Evolutionary conservation across 64 coral and sea anemone genomes (phyloP), one percentile per base, ranked within the genome.

Genomic region (Exaiptasia diaphana): DNA sequence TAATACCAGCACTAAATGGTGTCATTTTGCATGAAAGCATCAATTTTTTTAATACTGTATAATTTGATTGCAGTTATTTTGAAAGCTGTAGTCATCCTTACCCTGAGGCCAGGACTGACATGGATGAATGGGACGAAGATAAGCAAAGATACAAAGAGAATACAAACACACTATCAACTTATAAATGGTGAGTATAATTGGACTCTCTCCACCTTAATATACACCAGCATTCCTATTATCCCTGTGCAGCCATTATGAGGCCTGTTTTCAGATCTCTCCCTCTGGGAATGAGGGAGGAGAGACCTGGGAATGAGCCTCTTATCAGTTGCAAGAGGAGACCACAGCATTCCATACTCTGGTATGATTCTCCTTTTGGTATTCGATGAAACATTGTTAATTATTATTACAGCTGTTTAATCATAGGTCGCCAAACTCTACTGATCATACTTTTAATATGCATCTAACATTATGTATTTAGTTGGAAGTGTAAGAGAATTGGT

Each of bases 401-500:
- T n/a, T n/a, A n/a, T n/a, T n/a, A n/a, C n/a, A n/a, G n/a, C n/a
- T n/a, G n/a, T n/a, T n/a, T n/a, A n/a, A n/a, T n/a, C n/a, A n/a
- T n/a, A n/a, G n/a, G n/a, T n/a, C n/a, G n/a, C n/a, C n/a, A n/a
- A n/a, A n/a, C n/a, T n/a, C n/a, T n/a, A n/a, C n/a, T n/a, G n/a
- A n/a, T n/a, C n/a, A n/a, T n/a, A n/a, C n/a, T n/a, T n/a, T n/a
- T n/a, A n/a, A n/a, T n/a, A n/a, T n/a, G n/a, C n/a, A n/a, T n/a
- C n/a, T n/a, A n/a, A n/a, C n/a, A n/a, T n/a, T n/a, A 20, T 24
- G 9, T 38, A 75, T 49, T 76, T 29, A 93, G 91, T 7, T 88
- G 70, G 71, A 88, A 78, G 54, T 93, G 91, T 41, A 75, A 61
- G n/a, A 73, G 91, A 71, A 76, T 82, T n/a, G 91, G 91, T 38